Evolutionary conservation across 2,113 vertebrate genomes (phyloP), one percentile per base, ranked within the genome.

Genomic region (Marmota monax): DNA sequence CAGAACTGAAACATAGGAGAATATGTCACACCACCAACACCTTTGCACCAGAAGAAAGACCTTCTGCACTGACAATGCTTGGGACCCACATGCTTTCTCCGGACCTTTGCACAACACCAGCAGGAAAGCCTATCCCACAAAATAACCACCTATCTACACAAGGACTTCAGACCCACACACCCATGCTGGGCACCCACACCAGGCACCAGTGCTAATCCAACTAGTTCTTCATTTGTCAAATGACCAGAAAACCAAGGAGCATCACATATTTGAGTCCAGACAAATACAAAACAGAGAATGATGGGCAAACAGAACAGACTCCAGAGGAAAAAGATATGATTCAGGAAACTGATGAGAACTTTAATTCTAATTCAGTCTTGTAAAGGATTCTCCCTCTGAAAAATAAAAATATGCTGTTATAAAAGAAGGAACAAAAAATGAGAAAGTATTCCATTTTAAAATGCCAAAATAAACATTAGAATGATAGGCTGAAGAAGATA

Each of bases 311-410:
- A 80, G 70, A 94, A 82, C 20, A 67, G 92, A 93, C 37, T 42
- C n/a, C 29, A 87, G 58, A 96, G 29, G 27, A 93, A 94, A 73
- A 32, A 91, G 29, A 70, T 23, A 73, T 58, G 61, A 92, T 58
- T 78, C 29, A 32, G 37, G 29, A 92, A 86, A 76, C 16, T 69
- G 80, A 69, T 12, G 79, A 83, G n/a, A 92, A 83, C 17, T 90
- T 83, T 53, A 58, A 80, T 86, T 83, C 74, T 86, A 93, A 72
- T 74, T 48, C 34, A 82, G 88, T 91, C 25, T 77, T 69, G 96
- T 58, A 88, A 88, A 88, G 22, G 58, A 45, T 51, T 90, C 56
- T 84, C n/a, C 11, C 23, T 53, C 25, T 22, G 94, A n/a, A 88
- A 96, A 92, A 70, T 70, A 74, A 79, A 93, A 89, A 85, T 74